Conservation (phyloP, 1,140 invertebrate genomes). For the Ceratitis capitata region DNA sequence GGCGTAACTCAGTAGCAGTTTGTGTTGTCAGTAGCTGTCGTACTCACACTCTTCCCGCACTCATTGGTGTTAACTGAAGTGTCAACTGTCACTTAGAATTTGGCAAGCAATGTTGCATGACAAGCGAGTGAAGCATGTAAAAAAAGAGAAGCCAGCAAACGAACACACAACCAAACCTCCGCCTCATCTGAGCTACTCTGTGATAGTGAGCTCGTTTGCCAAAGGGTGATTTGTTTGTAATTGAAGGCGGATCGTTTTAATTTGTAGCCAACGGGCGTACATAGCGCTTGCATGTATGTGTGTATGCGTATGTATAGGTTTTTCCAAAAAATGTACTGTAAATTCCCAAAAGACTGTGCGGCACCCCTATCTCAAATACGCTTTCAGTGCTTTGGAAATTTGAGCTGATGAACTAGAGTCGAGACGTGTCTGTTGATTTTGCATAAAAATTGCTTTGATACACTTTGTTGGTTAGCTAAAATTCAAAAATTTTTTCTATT, state of each 20-base stretch:
- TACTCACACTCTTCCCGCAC: background rate
- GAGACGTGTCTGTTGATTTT: background rate
- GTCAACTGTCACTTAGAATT: constrained; percentile 37
- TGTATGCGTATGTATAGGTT: background rate
- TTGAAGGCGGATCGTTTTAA: constrained; percentile 34
- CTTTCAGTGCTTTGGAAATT: background rate
- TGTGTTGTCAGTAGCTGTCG: background rate
- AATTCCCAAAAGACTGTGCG: background rate
- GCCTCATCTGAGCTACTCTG: background rate
- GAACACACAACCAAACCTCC: background rate
- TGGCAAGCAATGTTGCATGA: constrained; percentile 21
- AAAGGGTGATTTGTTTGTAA: constrained; percentile 24
- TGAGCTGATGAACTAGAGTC: background rate
- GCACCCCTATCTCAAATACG: background rate
- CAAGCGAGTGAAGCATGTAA: constrained; percentile 10
- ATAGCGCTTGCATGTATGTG: background rate
- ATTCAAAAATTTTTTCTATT: background rate
- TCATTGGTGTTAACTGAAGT: constrained; percentile 18
- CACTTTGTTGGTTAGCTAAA: background rate
- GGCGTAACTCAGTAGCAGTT: background rate
- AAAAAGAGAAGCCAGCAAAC: background rate
- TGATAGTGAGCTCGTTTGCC: background rate
- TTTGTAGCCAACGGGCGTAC: background rate
- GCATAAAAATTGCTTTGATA: constrained; percentile 17
- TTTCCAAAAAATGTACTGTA: background rate